Base-by-base conservation (phyloP, 2,888 invertebrate genomes). In the Cetonia aurata region DNA sequence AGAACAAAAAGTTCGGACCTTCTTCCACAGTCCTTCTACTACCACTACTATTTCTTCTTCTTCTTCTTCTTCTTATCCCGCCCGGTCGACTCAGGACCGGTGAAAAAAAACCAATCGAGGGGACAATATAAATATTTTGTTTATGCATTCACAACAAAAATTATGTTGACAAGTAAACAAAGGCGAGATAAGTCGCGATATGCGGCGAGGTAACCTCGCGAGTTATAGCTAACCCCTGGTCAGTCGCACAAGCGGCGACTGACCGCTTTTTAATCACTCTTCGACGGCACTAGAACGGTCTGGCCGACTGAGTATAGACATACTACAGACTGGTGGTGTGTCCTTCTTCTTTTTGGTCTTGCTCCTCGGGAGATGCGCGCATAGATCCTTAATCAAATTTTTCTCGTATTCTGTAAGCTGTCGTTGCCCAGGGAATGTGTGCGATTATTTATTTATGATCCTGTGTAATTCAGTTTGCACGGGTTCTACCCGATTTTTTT, bases 41-140 rank as follows among this genome's bases (percentile, higher is more conserved):
- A 55, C 59, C 60, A 15, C 50, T 25, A 25, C 25, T 25, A 25
- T 4, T 25, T 25, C 25, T 25, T 25, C 25, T 25, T 25, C 25
- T 25, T 25, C 25, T 25, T 25, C 25, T 25, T 25, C 25, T 25
- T 25, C 25, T 25, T 25, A 25, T 25, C 1, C 48, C 50, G 69
- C 50, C 59, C 33, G 59, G 80, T 75, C 79, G 78, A 74, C 76
- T 78, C 78, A 25, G 25, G 3, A 80, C 48, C 69, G 55, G 57
- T 41, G 60, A 80, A 82, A 83, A 83, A 81, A 82, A 81, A 79
- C 79, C 81, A 82, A 82, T 82, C 83, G 81, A 79, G 82, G 82
- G 84, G 83, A 85, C 85, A 84, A 83, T 85, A 85, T 85, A 85
- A 85, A 85, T 85, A 85, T 85, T 84, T 85, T 84, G 84, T 84